Conservation (phyloP, 1,140 invertebrate species). For the Drosophila pseudoananassae region DNA sequence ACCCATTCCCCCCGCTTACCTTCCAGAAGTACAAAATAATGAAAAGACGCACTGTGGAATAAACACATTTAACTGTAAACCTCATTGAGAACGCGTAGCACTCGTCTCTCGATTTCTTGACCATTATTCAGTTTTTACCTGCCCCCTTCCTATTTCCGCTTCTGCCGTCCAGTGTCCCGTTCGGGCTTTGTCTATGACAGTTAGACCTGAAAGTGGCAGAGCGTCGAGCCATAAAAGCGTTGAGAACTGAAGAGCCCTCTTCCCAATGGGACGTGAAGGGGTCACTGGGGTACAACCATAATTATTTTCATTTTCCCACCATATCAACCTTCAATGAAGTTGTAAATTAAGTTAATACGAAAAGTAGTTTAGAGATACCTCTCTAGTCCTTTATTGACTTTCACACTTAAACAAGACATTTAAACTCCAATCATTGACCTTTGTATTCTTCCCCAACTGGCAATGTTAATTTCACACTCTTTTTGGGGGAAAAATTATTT, state of each 20-base stretch:
- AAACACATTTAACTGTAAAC: slow-evolving; percentile 62
- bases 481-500: slow-evolving; percentile 6
- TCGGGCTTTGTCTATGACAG: slow-evolving; percentile 27
- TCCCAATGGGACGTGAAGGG: background rate
- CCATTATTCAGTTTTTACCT: slow-evolving; percentile 16
- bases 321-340: slow-evolving; percentile 2
- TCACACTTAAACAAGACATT: background rate
- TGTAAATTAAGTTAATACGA: background rate
- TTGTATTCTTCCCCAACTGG: background rate
- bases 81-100: slow-evolving; percentile 54
- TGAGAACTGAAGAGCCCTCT: slow-evolving; percentile 5
- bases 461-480: slow-evolving; percentile 38
- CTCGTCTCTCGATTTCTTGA: slow-evolving; percentile 40
- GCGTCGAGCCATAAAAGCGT: slow-evolving; percentile 33
- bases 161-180: background rate
- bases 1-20: slow-evolving; percentile 34
- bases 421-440: slow-evolving; percentile 9
- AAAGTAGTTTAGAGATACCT: background rate
- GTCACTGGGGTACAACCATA: background rate
- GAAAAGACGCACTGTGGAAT: slow-evolving; percentile 21
- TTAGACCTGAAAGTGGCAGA: slow-evolving; percentile 32
- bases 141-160: slow-evolving; percentile 19
- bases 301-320: background rate
- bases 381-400: background rate
- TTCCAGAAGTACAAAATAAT: slow-evolving; percentile 19